These are phyloP conservation scores for Mythimna loreyi DNA, from an alignment of 2,888 invertebrate species.

Conservation along the genomic window DNA sequence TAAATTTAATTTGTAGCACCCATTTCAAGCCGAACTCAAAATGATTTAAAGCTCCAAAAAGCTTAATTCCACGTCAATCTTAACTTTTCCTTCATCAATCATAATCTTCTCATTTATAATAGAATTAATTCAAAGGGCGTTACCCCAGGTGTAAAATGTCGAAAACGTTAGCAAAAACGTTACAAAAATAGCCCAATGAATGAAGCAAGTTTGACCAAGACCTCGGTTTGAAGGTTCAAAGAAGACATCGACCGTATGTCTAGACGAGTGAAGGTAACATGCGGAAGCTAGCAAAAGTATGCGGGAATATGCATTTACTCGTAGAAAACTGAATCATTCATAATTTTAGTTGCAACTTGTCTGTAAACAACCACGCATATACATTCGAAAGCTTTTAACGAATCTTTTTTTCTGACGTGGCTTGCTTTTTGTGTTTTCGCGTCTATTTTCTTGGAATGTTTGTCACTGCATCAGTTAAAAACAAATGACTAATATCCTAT, in stretches of 20 bases:
- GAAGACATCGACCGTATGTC: conserved; percentile 71
- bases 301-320: conserved; percentile 49
- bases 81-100: conserved; percentile 17
- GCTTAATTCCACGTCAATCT: not conserved
- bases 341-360: conserved; percentile 36
- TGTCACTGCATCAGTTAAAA: conserved; percentile 5
- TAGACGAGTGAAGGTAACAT: conserved; percentile 53
- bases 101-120: conserved; percentile 15
- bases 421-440: not conserved
- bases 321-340: conserved; percentile 44
- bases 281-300: conserved; percentile 54
- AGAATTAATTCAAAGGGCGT: conserved; percentile 51
- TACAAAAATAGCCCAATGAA: conserved; percentile 61
- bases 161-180: conserved; percentile 48
- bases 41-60: not conserved
- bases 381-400: conserved; percentile 6
- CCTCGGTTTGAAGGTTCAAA: conserved; percentile 63
- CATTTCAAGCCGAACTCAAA: not conserved
- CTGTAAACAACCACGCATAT: conserved; percentile 18
- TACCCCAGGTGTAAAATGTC: conserved; percentile 55
- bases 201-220: conserved; percentile 61
- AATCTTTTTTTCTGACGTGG: conserved; percentile 17
- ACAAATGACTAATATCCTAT: conserved; percentile 30
- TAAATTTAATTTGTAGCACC: no score
- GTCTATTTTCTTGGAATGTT: conserved; percentile 15